Percentiles rank a stretch among this genome's conserved stretches.
These are phyloP conservation scores for Aphaenogaster floridana DNA, from an alignment of 1,140 invertebrate genomes.

Conservation along the genomic window DNA sequence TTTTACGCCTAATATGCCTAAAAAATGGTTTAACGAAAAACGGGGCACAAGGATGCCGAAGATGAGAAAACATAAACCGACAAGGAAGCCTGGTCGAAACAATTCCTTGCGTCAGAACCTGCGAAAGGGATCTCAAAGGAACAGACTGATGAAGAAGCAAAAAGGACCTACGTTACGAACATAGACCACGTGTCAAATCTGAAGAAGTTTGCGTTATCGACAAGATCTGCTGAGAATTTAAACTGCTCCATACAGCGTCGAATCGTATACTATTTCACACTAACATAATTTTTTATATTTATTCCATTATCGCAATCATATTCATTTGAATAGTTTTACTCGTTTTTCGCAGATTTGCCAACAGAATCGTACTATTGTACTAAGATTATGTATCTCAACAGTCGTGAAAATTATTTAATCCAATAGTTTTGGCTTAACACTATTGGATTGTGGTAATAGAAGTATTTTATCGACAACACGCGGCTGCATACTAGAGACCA, in stretches of 20 bases:
- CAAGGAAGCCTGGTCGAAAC: constrained; percentile 65
- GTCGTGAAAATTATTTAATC: constrained; percentile 21
- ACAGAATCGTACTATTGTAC: constrained; percentile 24
- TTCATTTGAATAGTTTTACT: constrained; percentile 45
- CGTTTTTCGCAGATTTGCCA: constrained; percentile 64
- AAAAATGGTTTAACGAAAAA: constrained; percentile 54
- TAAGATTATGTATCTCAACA: constrained; percentile 43
- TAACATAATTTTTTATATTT: constrained; percentile 70
- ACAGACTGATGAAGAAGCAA: constrained; percentile 67
- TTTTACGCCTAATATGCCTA: constrained; percentile 63
- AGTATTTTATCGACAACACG: constrained; percentile 43
- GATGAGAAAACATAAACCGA: constrained; percentile 59
- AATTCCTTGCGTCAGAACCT: constrained; percentile 68
- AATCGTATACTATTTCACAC: constrained; percentile 38
- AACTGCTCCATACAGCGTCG: constrained; percentile 19
- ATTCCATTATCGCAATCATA: constrained; percentile 69
- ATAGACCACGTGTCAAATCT: not conserved
- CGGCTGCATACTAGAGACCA: constrained; percentile 80
- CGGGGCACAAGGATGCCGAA: constrained; percentile 50
- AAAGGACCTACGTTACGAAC: constrained; percentile 23
- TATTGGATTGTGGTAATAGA: constrained; percentile 11
- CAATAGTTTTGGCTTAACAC: not conserved
- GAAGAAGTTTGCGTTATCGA: not conserved
- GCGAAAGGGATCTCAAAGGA: constrained; percentile 67
- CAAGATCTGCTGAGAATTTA: constrained; percentile 41